These are phyloP conservation scores for Notolepis coatsorum DNA, from an alignment of 2,797 vertebrate species.

Conservation along the genomic window DNA sequence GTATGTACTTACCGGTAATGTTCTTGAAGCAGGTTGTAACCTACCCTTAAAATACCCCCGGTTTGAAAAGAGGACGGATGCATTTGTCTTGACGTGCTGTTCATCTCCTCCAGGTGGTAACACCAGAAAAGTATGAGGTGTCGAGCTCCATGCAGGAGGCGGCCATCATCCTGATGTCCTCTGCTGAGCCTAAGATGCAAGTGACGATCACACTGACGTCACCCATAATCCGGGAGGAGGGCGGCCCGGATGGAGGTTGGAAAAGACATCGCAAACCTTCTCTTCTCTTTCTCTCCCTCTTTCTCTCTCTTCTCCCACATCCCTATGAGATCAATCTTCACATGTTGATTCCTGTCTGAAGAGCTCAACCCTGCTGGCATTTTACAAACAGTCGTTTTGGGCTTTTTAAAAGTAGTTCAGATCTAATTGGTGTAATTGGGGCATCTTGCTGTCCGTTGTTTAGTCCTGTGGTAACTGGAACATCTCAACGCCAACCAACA, in stretches of 20 bases:
- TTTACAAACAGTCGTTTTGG: conserved; percentile 26
- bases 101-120: conserved; percentile 86
- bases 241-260: conserved; percentile 96
- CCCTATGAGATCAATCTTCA: conserved; percentile 69
- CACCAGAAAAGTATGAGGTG: conserved; percentile 97
- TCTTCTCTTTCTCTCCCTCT: conserved; percentile 43
- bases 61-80: no score
- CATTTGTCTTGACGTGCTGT: no score
- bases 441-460: conserved; percentile 20
- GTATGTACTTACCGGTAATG: no score
- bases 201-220: conserved; percentile 98
- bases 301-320: conserved; percentile 35
- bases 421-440: background rate
- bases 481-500: conserved; percentile 39
- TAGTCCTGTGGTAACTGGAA: conserved; percentile 18
- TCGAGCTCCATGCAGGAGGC: conserved; percentile 91
- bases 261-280: conserved; percentile 65
- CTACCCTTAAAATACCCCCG: no score
- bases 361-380: conserved; percentile 94
- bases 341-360: conserved; percentile 73
- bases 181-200: conserved; percentile 96
- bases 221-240: conserved; percentile 96
- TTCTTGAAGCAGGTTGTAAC: no score
- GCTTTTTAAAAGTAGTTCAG: conserved; percentile 6
- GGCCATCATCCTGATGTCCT: conserved; percentile 92